Conservation (phyloP, 1,140 invertebrate species). For the Leguminivora glycinivorella region DNA sequence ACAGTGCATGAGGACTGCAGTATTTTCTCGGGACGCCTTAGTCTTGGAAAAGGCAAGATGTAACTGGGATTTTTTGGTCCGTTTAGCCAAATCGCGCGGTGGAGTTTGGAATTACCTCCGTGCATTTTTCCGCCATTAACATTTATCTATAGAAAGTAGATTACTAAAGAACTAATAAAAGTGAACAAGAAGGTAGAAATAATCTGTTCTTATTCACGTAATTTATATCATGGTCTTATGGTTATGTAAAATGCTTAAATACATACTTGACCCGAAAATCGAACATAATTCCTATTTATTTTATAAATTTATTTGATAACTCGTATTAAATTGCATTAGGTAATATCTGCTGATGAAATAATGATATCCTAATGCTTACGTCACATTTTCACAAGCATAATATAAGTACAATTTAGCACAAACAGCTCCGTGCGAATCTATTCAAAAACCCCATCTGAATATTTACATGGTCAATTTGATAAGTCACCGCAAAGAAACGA, state of each 20-base stretch:
- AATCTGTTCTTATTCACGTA: too few species aligned
- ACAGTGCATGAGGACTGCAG: slow-evolving; percentile 45
- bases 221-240: too few species aligned
- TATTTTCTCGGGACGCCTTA: slow-evolving; percentile 41
- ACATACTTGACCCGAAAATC: too few species aligned
- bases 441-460: slow-evolving; percentile 48
- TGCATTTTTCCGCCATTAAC: not conserved
- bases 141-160: not conserved
- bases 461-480: slow-evolving; percentile 71
- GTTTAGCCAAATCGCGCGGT: not conserved
- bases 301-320: too few species aligned
- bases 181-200: too few species aligned
- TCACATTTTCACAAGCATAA: slow-evolving; percentile 28
- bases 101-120: not conserved
- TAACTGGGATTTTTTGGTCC: not conserved
- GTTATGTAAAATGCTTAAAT: too few species aligned
- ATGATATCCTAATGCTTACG: slow-evolving; percentile 26
- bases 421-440: slow-evolving; percentile 34
- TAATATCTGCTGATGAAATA: too few species aligned
- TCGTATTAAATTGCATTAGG: too few species aligned
- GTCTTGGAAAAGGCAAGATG: slow-evolving; percentile 7
- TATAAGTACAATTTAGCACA: slow-evolving; percentile 33
- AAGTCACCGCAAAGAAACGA: slow-evolving; percentile 50
- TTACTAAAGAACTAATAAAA: too few species aligned
- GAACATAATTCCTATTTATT: too few species aligned